Conservation (phyloP, 2,888 invertebrate species). For the Caenorhabditis imperialis region DNA sequence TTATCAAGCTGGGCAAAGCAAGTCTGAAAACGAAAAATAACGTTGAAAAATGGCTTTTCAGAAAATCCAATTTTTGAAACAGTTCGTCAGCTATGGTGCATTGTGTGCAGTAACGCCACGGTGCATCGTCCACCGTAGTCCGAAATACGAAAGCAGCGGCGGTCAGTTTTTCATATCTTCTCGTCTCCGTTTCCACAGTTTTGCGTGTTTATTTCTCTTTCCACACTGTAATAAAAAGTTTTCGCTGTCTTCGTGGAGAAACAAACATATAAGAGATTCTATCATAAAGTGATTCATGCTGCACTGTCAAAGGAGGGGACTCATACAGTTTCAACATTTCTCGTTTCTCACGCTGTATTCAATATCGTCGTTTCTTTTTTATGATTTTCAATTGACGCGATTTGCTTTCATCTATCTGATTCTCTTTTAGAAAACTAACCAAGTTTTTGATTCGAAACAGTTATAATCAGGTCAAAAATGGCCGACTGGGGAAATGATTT, state of each 20-base stretch:
- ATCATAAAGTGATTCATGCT: too few relatives aligned
- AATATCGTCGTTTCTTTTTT: constrained; percentile 1
- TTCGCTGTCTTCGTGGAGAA: too few relatives aligned
- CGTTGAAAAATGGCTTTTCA: background rate
- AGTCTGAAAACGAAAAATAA: background rate
- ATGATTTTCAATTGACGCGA: background rate
- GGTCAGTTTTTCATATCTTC: background rate
- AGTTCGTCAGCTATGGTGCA: constrained; percentile 23
- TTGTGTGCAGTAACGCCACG: constrained; percentile 1
- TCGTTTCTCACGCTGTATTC: background rate
- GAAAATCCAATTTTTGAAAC: too few relatives aligned
- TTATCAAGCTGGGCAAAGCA: background rate
- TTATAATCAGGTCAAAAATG: constrained; percentile 40
- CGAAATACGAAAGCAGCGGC: background rate
- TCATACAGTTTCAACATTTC: too few relatives aligned
- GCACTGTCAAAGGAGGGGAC: too few relatives aligned
- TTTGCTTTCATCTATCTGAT: constrained; percentile 2
- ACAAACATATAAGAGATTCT: too few relatives aligned
- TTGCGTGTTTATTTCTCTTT: too few relatives aligned
- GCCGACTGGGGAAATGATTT: constrained; percentile 44
- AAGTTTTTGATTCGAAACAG: background rate
- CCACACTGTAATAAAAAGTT: too few relatives aligned
- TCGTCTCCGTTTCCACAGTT: too few relatives aligned
- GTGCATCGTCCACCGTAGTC: constrained; percentile 30
- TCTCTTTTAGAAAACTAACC: too few relatives aligned